These are phyloP conservation scores for Bellardia bayeri DNA, from an alignment of 2,888 invertebrate species.

Conservation along the genomic window DNA sequence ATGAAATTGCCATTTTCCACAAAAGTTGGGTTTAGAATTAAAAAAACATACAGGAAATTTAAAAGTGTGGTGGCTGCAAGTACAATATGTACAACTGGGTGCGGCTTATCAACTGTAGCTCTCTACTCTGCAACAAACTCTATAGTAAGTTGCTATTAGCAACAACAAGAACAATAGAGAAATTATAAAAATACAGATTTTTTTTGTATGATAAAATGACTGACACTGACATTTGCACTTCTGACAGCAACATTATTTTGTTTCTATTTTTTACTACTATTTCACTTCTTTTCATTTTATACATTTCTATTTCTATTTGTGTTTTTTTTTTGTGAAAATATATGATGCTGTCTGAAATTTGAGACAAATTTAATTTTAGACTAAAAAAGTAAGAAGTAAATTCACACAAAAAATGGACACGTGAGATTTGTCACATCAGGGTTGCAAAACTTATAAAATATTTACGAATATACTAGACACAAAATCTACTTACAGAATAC, in stretches of 20 bases:
- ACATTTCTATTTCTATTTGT: not conserved
- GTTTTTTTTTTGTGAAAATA: constrained; percentile 40
- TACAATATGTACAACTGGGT: constrained; percentile 49
- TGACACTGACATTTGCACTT: constrained; percentile 74
- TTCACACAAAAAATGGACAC: constrained; percentile 69
- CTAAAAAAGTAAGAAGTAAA: constrained; percentile 58
- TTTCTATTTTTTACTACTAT: constrained; percentile 42
- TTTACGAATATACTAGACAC: constrained; percentile 70
- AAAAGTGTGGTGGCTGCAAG: constrained; percentile 42
- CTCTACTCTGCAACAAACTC: constrained; percentile 4
- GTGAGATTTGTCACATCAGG: constrained; percentile 73
- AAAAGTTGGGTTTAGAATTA: constrained; percentile 55
- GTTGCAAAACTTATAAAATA: constrained; percentile 72
- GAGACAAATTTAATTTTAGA: constrained; percentile 73
- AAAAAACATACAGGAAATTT: constrained; percentile 54
- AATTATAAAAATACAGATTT: constrained; percentile 54
- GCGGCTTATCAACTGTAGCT: constrained; percentile 59
- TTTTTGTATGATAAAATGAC: constrained; percentile 65
- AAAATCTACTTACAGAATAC: constrained; percentile 56
- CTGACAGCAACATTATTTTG: constrained; percentile 68
- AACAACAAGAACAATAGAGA: constrained; percentile 42
- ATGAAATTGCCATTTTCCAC: constrained; percentile 50
- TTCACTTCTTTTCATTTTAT: constrained; percentile 31
- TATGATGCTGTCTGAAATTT: constrained; percentile 70
- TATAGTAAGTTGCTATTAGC: not conserved